A percentile compares a stretch with the other conserved stretches of the same genome.
Conservation (phyloP, 2,888 invertebrate genomes). For the Nemurella pictetii region DNA sequence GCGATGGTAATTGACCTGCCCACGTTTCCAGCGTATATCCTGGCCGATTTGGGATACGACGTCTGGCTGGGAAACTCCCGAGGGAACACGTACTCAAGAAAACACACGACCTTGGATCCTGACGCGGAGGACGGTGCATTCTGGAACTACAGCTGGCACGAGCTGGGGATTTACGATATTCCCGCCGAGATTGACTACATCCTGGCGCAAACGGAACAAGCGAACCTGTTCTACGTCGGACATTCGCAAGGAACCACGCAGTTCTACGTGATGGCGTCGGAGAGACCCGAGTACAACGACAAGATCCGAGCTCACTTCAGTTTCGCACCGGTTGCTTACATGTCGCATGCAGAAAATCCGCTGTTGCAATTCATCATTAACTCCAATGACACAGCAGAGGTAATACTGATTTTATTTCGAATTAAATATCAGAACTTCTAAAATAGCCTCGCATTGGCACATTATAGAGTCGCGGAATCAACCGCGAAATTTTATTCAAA, state of each 20-base stretch:
- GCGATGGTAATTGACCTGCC: too few species aligned
- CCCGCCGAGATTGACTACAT: slow-evolving; percentile 80
- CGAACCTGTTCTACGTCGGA: slow-evolving; percentile 73
- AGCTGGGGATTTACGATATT: slow-evolving; percentile 77
- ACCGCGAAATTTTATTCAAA: too few species aligned
- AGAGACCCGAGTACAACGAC: slow-evolving; percentile 43
- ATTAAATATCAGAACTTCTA: too few species aligned
- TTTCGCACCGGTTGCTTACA: slow-evolving; percentile 43
- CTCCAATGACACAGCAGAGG: not conserved
- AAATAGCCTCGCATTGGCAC: too few species aligned
- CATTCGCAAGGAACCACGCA: slow-evolving; percentile 64
- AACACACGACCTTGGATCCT: slow-evolving; percentile 57
- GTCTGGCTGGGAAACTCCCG: slow-evolving; percentile 83
- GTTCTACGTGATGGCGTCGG: slow-evolving; percentile 41
- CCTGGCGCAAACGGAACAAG: slow-evolving; percentile 58
- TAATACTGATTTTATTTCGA: too few species aligned
- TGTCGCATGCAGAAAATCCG: slow-evolving; percentile 21
- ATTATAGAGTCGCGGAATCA: too few species aligned
- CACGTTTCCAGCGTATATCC: slow-evolving; percentile 50
- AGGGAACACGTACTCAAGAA: slow-evolving; percentile 70
- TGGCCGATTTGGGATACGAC: slow-evolving; percentile 72
- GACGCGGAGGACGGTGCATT: slow-evolving; percentile 53
- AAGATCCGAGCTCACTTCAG: slow-evolving; percentile 41
- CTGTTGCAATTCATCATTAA: slow-evolving; percentile 11
- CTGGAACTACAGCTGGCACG: slow-evolving; percentile 80